A percentile compares a stretch with the other conserved stretches of the same genome.
Evolutionary conservation across 2,113 vertebrate species (phyloP).

Genomic region (Ornithorhynchus anatinus): DNA sequence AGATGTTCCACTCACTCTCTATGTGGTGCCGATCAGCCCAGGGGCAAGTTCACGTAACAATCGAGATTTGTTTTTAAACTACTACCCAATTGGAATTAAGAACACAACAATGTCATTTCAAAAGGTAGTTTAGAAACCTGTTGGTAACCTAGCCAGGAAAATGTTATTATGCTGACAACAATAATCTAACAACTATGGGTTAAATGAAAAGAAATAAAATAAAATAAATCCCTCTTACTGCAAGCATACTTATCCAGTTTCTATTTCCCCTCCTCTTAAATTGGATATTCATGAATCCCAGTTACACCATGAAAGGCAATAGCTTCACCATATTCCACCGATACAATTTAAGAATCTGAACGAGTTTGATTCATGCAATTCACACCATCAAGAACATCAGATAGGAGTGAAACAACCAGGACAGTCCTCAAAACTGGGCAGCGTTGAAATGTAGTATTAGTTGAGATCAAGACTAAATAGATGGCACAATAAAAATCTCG

Average conservation of each 20-base stretch:
- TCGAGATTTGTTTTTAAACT: slow-evolving; percentile 48
- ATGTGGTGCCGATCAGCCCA: slow-evolving; percentile 44
- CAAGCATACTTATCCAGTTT: slow-evolving; percentile 63
- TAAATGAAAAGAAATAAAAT: slow-evolving; percentile 60
- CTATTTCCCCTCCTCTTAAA: slow-evolving; percentile 45
- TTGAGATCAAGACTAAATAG: slow-evolving; percentile 64
- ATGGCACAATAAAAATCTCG: slow-evolving; percentile 68
- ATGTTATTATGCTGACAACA: slow-evolving; percentile 66
- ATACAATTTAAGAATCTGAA: slow-evolving; percentile 55
- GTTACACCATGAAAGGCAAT: slow-evolving; percentile 54
- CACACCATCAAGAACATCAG: slow-evolving; percentile 65
- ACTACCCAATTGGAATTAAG: slow-evolving; percentile 46
- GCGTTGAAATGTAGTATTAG: slow-evolving; percentile 67
- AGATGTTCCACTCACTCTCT: slow-evolving; percentile 48
- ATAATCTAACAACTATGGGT: slow-evolving; percentile 51
- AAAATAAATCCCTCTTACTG: slow-evolving; percentile 52
- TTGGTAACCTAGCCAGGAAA: slow-evolving; percentile 68
- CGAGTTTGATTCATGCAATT: slow-evolving; percentile 52
- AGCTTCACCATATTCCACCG: slow-evolving; percentile 57
- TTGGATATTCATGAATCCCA: slow-evolving; percentile 54
- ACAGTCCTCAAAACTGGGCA: slow-evolving; percentile 64
- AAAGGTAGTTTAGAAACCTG: slow-evolving; percentile 54
- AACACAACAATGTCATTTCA: slow-evolving; percentile 48
- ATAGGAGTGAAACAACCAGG: slow-evolving; percentile 66
- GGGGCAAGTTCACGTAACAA: slow-evolving; percentile 56